Base-by-base conservation (phyloP, 2,888 invertebrate genomes). In the Cynaeus angustus region DNA sequence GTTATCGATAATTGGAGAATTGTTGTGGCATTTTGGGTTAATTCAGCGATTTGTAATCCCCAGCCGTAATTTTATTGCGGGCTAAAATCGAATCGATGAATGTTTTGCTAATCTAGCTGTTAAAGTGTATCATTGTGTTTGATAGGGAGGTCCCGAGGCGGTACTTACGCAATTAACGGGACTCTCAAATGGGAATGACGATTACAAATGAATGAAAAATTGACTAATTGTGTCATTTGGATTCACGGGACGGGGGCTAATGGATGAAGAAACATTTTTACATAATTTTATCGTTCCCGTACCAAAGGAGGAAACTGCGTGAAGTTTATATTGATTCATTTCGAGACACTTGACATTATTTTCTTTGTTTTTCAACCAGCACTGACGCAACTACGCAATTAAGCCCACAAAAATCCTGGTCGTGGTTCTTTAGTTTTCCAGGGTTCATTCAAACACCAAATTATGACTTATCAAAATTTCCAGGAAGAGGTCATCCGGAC, bases 21-120 rank as follows among this genome's bases (percentile, higher is more conserved):
- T 48, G 50, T 13, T 38, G 61, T 10, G 33, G 50, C 61, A 21
- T 61, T 61, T 64, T 16, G 43, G 64, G 64, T 64, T 64, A 64
- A 64, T 64, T 52, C 45, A 53, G 21, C 64, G 13, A 64, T 64
- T 64, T 64, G 53, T 64, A 64, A 53, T 52, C 64, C 46, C 37
- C 53, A 41, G 9, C 8, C 12, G 62, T 41, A 37, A 52, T 62
- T 50, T 62, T 50, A 62, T 52, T 62, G 52, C 62, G 48, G 21
- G 10, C 38, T 37, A 10, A 62, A 50, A 62, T 48, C 30, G 33
- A 46, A 46, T 59, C 43, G 38, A 45, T 38, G 30, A 56, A 41
- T 56, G 56, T 41, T 12, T 38, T 26, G 16, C 43, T 58, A 41
- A 58, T 26, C 45, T 9, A 21, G 45, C 58, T 21, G 21, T 45